Percentiles rank a stretch among this genome's conserved stretches.
These are phyloP conservation scores for Pseudopleuronectes americanus DNA, from an alignment of 2,797 vertebrate genomes.

Conservation along the genomic window DNA sequence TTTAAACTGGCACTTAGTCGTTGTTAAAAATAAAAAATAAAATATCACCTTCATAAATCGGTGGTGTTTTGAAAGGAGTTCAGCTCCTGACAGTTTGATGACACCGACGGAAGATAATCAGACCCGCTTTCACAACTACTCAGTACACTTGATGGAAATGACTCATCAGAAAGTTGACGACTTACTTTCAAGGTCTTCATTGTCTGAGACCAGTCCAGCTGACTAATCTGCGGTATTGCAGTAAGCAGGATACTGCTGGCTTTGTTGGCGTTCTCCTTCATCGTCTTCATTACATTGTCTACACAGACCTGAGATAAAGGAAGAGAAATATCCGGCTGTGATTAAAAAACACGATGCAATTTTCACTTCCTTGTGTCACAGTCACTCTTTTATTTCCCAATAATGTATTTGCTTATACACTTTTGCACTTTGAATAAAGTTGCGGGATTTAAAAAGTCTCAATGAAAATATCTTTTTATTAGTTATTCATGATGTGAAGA, in stretches of 20 bases:
- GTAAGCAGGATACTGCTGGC: slow-evolving; percentile 95
- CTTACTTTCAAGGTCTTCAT: slow-evolving; percentile 88
- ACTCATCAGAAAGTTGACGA: slow-evolving; percentile 28
- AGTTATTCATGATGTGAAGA: no score
- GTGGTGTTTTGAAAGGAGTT: background rate
- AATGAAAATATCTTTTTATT: background rate
- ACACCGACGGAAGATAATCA: slow-evolving; percentile 19
- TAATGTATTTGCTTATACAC: background rate
- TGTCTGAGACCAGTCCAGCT: slow-evolving; percentile 92
- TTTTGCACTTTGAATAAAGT: background rate
- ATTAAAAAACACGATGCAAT: slow-evolving; percentile 10
- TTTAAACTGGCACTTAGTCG: background rate
- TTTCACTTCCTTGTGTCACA: slow-evolving; percentile 32
- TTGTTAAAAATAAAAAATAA: background rate
- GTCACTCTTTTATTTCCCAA: slow-evolving; percentile 4
- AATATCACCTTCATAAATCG: no score
- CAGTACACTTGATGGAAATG: slow-evolving; percentile 10
- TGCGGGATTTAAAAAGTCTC: background rate
- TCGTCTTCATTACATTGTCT: slow-evolving; percentile 94
- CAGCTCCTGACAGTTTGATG: slow-evolving; percentile 8
- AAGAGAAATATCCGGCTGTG: background rate
- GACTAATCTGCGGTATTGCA: slow-evolving; percentile 92
- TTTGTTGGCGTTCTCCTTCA: slow-evolving; percentile 98
- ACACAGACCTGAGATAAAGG: slow-evolving; percentile 89
- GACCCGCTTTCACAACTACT: slow-evolving; percentile 17